Percentiles rank a stretch among this genome's conserved stretches.
Evolutionary conservation across 2,113 vertebrate species (phyloP).

Genomic region (Zosterops lateralis): DNA sequence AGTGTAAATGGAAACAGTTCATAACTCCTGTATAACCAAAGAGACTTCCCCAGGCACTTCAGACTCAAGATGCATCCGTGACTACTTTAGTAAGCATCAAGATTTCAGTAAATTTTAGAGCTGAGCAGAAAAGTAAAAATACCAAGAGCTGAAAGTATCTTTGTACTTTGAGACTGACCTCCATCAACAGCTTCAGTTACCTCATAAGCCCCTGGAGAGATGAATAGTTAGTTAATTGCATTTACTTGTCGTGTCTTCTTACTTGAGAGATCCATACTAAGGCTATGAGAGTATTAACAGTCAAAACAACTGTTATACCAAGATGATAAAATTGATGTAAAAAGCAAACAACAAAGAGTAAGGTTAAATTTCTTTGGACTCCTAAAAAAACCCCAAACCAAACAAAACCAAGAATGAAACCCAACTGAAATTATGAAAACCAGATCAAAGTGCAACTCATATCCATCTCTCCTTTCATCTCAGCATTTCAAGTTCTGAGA

Average conservation of each 20-base stretch:
- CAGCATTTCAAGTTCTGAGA: neutral
- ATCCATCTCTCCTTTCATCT: neutral
- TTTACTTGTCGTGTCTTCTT: neutral
- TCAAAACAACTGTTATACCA: neutral
- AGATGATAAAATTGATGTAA: neutral
- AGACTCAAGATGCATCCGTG: neutral
- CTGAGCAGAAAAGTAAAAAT: neutral
- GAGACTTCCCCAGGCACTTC: neutral
- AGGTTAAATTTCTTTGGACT: neutral
- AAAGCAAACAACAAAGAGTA: neutral
- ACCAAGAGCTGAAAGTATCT: neutral
- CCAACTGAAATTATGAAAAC: neutral
- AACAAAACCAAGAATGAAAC: neutral
- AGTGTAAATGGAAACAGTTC: neutral
- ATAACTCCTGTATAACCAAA: neutral
- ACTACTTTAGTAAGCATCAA: neutral
- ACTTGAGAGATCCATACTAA: neutral
- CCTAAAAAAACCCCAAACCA: neutral
- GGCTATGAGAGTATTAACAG: neutral
- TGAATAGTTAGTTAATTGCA: neutral
- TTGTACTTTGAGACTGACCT: neutral
- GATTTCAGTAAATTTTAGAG: neutral
- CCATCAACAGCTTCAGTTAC: neutral
- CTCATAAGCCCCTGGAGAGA: neutral
- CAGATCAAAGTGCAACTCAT: neutral